Base-by-base conservation (phyloP, 2,888 invertebrate genomes). In the Trachelus tabidus region DNA sequence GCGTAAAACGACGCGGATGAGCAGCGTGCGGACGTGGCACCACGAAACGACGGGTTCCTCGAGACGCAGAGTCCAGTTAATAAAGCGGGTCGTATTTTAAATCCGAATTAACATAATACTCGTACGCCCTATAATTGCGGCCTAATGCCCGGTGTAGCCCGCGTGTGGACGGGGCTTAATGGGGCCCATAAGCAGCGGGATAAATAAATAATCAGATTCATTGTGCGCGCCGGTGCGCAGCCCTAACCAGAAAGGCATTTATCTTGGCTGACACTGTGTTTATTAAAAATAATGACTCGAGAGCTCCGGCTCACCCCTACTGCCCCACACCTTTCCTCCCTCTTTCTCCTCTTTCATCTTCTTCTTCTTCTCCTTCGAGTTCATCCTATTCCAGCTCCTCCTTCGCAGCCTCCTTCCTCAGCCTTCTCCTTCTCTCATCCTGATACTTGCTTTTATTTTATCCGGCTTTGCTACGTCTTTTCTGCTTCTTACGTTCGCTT, bases 281-380 rank as follows among this genome's bases (percentile, higher is more conserved):
- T 89, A 89, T 89, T 89, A 89, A 89, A 89, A 89, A 88, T 89
- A 89, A 89, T 88, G 89, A 89, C 88, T 88, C 84, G 88, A 85
- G 79, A 79, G 79, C 79, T 73, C 74, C 12, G 34, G 74, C 37
- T 74, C 75, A 80, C 79, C 69, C 79, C 75, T 81, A 68, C 37
- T 71, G 40, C 40, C 73, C 76, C 33, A 34, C 68, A 30, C 35
- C 34, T 15, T 76, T 40, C 34, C 34, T 30, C 56, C 73, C 31
- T 73, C 68, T 69, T 15, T 73, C 68, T 76, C 56, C 76, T 34
- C 68, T 68, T 33, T n/a, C 56, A 73, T 35, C 71, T 40, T 12
- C 56, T 75, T 35, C 73, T 68, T 33, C 69, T 30, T 33, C 71
- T 71, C 31, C 75, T 69, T 30, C 31, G 56, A 35, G 23, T 56